phyloP scores from a whole-genome alignment of 2,797 vertebrate genomes.

The Miichthys miiuy region DNA sequence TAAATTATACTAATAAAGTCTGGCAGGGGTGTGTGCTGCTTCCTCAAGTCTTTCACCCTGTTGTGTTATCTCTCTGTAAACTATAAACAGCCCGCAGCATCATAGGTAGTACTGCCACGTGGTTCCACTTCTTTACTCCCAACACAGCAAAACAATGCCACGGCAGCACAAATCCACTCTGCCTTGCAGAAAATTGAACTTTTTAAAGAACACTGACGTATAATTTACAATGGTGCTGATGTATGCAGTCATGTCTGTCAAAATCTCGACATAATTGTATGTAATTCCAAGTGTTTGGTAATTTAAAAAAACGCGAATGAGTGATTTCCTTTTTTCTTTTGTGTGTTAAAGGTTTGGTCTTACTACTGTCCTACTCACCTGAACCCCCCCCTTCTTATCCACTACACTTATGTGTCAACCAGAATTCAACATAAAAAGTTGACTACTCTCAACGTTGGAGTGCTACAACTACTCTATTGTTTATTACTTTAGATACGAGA shows the following conservation, averaged over 20 bases:
- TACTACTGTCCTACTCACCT: not conserved
- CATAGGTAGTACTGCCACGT: not conserved
- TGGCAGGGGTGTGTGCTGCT: not conserved
- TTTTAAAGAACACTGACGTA: not conserved
- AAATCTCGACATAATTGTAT: not conserved
- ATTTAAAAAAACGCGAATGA: not conserved
- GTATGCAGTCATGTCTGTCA: not conserved
- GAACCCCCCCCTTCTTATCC: not conserved
- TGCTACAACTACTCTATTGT: not conserved
- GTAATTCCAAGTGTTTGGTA: not conserved
- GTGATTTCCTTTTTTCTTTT: not conserved
- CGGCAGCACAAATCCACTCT: not conserved
- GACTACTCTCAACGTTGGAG: not conserved
- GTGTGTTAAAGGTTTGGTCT: not conserved
- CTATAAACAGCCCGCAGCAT: not conserved
- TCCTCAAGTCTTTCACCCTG: not conserved
- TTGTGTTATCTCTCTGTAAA: not conserved
- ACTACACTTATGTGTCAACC: not conserved
- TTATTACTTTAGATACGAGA: not conserved
- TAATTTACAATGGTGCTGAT: not conserved
- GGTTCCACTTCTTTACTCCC: not conserved
- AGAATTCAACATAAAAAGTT: not conserved
- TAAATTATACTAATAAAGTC: not conserved
- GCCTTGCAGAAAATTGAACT: not conserved
- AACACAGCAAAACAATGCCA: not conserved